These are phyloP conservation scores for Tolmerus cingulatus DNA, from an alignment of 2,888 invertebrate genomes.

Conservation along the genomic window DNA sequence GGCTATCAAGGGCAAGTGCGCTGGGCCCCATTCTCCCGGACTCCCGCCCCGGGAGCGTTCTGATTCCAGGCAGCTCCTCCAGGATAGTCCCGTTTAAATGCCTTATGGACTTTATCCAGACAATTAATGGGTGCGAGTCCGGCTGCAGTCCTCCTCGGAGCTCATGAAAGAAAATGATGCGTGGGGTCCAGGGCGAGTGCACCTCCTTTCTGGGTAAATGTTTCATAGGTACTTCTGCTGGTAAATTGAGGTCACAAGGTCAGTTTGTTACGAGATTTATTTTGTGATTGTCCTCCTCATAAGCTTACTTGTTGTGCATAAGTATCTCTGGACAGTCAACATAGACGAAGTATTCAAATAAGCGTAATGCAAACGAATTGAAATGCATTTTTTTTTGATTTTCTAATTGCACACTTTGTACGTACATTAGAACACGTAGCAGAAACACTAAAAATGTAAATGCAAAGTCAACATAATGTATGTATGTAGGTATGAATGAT, in stretches of 20 bases:
- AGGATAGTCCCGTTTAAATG: neutral
- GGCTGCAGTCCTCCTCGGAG: neutral
- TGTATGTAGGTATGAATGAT: too few species aligned
- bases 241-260: neutral
- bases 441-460: too few species aligned
- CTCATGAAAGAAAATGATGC: constrained; percentile 16
- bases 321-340: too few species aligned
- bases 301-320: neutral
- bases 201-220: neutral
- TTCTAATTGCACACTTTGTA: too few species aligned
- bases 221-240: neutral
- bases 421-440: too few species aligned
- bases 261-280: neutral
- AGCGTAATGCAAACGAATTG: too few species aligned
- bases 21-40: neutral
- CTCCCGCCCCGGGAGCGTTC: too few species aligned
- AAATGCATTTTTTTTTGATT: too few species aligned
- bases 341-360: too few species aligned
- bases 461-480: too few species aligned
- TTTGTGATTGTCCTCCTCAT: neutral
- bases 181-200: neutral
- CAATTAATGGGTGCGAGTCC: neutral
- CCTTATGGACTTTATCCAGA: constrained; percentile 2
- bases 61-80: neutral
- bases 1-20: constrained; percentile 24